Base-by-base conservation (phyloP, 2,113 vertebrate genomes). In the Ornithorhynchus anatinus region DNA sequence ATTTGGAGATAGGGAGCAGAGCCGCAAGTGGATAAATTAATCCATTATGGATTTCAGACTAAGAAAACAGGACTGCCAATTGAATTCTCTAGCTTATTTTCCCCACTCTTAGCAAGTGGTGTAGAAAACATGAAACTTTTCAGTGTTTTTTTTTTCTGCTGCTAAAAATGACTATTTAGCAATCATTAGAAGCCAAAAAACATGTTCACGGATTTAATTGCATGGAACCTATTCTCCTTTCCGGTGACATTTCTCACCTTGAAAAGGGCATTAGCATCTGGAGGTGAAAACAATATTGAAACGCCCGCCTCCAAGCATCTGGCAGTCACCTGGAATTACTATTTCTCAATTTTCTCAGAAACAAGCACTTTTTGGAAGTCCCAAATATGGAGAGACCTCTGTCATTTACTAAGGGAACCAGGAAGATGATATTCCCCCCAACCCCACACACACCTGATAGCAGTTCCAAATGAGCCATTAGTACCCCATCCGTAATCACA, bases 211-310 rank as follows among this genome's bases (percentile, higher is more conserved):
- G 77, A 59, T 59, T 64, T 84, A 90, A 90, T 86, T 84, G 76
- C 75, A 82, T 87, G 81, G 79, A 89, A 88, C 76, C 50, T 81
- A 85, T 68, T 75, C 73, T 68, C 74, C 66, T 86, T 86, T 85
- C 77, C 67, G 61, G 64, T 81, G 84, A 82, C 75, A 75, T 66
- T 80, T 84, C 63, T 88, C 82, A 91, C 88, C 85, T 89, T 89
- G 82, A 86, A 88, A 76, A 56, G 77, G 79, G 75, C 71, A 86
- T 89, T 89, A 89, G 84, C 85, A 89, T 91, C 59, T 56, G 70
- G 75, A 86, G 81, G 77, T 89, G 88, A 87, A 88, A 89, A 84
- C 85, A 74, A 82, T 81, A 86, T 86, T 78, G 77, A 87, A 86
- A 85, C 84, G 87, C 84, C 82, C 80, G 76, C 77, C 84, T 87